Evolutionary conservation across 2,113 vertebrate genomes (phyloP).

Genomic region (Poeciliopsis prolifica): DNA sequence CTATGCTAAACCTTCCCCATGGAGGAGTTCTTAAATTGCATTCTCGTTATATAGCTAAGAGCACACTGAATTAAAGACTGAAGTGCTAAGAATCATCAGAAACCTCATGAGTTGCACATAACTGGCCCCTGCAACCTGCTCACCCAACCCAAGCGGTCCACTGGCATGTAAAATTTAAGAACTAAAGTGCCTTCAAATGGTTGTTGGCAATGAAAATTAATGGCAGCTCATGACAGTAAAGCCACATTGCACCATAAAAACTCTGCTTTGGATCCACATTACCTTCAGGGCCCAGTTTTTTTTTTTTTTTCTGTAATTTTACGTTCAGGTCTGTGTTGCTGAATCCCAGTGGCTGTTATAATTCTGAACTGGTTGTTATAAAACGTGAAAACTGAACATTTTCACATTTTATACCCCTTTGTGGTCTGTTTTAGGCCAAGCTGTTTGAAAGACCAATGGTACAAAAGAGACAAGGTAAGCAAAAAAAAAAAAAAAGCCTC

Average conservation of each 20-base stretch:
- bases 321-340: slow-evolving; percentile 32
- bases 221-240: slow-evolving; percentile 54
- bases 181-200: slow-evolving; percentile 46
- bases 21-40: slow-evolving; percentile 21
- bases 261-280: slow-evolving; percentile 50
- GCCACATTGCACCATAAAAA: slow-evolving; percentile 56
- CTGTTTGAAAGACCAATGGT: slow-evolving; percentile 11
- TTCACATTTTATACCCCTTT: slow-evolving; percentile 28
- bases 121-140: slow-evolving; percentile 14
- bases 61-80: slow-evolving; percentile 15
- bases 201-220: slow-evolving; percentile 63
- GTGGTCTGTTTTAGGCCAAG: slow-evolving; percentile 26
- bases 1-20: neutral
- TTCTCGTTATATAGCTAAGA: slow-evolving; percentile 17
- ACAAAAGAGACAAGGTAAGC: neutral
- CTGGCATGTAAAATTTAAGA: slow-evolving; percentile 40
- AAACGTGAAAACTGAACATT: slow-evolving; percentile 42
- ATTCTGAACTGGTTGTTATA: slow-evolving; percentile 29
- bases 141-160: slow-evolving; percentile 9
- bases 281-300: slow-evolving; percentile 34
- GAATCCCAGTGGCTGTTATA: slow-evolving; percentile 34
- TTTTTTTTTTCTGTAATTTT: slow-evolving; percentile 48
- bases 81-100: slow-evolving; percentile 20
- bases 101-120: slow-evolving; percentile 20
- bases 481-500: too few species aligned